phyloP scores from a whole-genome alignment of 2,113 vertebrate genomes.

The Willisornis vidua region DNA sequence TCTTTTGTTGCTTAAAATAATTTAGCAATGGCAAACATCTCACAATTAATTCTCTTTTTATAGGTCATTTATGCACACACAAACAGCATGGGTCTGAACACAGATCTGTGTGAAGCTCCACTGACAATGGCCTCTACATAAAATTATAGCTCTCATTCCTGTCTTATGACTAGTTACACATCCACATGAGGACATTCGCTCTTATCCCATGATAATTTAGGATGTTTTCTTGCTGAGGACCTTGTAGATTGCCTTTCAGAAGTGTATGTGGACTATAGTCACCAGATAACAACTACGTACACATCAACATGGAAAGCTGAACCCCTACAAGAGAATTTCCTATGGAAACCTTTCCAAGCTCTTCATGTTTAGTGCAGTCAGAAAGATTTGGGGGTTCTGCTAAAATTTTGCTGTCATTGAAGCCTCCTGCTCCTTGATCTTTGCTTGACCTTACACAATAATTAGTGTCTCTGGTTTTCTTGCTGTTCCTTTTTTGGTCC shows the following conservation, averaged over 20 bases:
- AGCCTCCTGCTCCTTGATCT: neutral
- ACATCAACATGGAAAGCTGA: neutral
- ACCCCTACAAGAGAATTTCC: neutral
- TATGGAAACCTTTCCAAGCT: neutral
- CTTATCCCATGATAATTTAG: neutral
- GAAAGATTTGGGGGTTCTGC: neutral
- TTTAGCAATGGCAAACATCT: neutral
- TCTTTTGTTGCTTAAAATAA: neutral
- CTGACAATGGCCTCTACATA: neutral
- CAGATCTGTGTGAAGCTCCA: neutral
- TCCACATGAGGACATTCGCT: neutral
- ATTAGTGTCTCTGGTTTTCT: neutral
- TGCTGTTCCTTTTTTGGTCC: neutral
- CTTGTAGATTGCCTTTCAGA: neutral
- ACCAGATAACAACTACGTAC: neutral
- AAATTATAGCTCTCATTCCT: neutral
- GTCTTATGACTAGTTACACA: neutral
- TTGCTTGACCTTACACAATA: neutral
- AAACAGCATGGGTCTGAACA: neutral
- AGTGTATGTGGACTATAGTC: neutral
- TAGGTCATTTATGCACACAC: neutral
- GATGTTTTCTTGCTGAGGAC: neutral
- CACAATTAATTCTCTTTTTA: neutral
- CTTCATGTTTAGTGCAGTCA: neutral
- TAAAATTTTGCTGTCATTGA: neutral